Conservation (phyloP, 2,113 vertebrate species). For the Ardeotis arabs region DNA sequence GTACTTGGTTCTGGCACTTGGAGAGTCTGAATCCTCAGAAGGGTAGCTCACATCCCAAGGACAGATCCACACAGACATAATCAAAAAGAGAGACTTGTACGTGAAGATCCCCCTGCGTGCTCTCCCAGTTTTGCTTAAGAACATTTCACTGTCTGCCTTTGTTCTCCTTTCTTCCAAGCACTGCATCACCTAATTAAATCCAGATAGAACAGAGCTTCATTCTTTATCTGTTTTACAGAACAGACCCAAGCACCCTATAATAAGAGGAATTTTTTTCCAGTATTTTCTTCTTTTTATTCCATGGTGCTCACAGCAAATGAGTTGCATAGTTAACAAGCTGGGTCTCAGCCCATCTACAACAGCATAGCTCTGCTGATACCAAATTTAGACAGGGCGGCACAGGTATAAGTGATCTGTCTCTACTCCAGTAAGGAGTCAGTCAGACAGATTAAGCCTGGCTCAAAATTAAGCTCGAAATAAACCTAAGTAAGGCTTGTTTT, state of each 20-base stretch:
- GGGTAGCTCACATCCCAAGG: not conserved
- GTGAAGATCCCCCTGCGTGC: accelerated
- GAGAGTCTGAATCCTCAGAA: not conserved
- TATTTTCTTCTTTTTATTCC: not conserved
- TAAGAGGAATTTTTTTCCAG: not conserved
- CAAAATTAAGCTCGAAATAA: not conserved
- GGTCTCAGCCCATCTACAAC: not conserved
- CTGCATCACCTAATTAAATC: not conserved
- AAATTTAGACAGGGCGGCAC: not conserved
- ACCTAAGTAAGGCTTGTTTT: not conserved
- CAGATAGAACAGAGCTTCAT: not conserved
- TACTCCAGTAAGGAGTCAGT: not conserved
- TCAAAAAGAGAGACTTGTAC: not conserved
- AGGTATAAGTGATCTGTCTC: not conserved
- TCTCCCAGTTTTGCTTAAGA: not conserved
- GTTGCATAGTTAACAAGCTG: not conserved
- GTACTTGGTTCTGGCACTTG: not conserved
- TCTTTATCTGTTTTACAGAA: not conserved
- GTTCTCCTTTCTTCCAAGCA: not conserved
- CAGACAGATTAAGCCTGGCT: not conserved
- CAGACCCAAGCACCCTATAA: not conserved
- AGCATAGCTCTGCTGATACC: not conserved
- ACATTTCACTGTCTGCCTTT: not conserved
- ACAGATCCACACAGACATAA: not conserved
- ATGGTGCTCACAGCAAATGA: not conserved